Conservation (phyloP, 2,113 vertebrate genomes). For the Antidorcas marsupialis region DNA sequence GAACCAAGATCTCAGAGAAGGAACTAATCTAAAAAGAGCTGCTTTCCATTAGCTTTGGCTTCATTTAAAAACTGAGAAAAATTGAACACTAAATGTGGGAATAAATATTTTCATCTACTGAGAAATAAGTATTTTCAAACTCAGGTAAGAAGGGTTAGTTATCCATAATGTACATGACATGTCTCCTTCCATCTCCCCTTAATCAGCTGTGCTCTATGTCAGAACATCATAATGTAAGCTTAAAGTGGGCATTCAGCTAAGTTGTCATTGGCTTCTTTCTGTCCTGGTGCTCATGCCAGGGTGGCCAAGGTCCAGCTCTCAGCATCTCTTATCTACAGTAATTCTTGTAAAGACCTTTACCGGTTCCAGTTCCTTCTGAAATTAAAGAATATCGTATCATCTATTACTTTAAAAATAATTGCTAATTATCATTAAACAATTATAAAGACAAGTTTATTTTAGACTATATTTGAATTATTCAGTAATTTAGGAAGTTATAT, state of each 20-base stretch:
- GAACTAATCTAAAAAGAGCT: not conserved
- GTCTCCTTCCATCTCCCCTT: not conserved
- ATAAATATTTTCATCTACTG: not conserved
- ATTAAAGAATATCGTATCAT: not conserved
- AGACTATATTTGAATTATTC: slow-evolving; percentile 18
- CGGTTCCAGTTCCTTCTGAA: not conserved
- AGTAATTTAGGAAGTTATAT: not conserved
- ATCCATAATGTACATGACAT: not conserved
- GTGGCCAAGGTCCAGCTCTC: not conserved
- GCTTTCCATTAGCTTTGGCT: not conserved
- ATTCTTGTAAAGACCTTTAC: not conserved
- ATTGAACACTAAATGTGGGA: not conserved
- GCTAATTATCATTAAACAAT: not conserved
- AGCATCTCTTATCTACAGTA: not conserved
- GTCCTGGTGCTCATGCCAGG: not conserved
- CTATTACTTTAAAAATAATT: not conserved
- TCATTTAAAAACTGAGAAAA: slow-evolving; percentile 4
- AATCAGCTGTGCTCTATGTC: not conserved
- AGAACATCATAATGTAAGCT: not conserved
- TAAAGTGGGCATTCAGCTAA: not conserved
- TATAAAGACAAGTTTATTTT: not conserved
- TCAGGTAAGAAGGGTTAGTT: not conserved
- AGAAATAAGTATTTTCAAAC: not conserved
- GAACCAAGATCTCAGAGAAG: not conserved
- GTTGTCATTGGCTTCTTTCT: not conserved